These are phyloP conservation scores for Hylaea fasciaria DNA, from an alignment of 2,888 invertebrate genomes.

Conservation along the genomic window DNA sequence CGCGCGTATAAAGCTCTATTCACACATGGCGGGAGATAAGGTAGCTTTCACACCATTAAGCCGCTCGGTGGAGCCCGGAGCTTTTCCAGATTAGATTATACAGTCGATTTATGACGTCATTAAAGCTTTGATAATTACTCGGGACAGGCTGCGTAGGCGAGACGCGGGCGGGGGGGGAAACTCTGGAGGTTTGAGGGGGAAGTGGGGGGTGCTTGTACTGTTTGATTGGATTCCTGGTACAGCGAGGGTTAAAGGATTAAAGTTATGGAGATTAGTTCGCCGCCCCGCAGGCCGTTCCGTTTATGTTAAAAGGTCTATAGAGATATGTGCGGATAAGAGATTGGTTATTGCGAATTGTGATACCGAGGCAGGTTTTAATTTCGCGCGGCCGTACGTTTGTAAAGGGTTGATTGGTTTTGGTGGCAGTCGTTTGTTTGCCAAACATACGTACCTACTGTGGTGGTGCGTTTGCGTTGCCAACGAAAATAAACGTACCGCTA, in stretches of 20 bases:
- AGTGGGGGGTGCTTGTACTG: slow-evolving; percentile 79
- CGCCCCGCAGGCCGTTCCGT: slow-evolving; percentile 82
- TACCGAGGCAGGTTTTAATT: slow-evolving; percentile 78
- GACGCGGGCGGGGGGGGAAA: slow-evolving; percentile 59
- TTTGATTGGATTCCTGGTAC: slow-evolving; percentile 85
- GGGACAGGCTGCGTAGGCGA: slow-evolving; percentile 85
- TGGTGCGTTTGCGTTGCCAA: no score
- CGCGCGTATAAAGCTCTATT: slow-evolving; percentile 84
- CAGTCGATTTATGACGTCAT: slow-evolving; percentile 86
- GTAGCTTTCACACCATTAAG: slow-evolving; percentile 85
- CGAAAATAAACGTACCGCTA: no score
- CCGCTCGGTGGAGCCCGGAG: slow-evolving; percentile 84
- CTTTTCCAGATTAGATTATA: slow-evolving; percentile 86
- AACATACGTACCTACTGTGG: neutral
- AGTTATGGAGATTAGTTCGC: slow-evolving; percentile 85
- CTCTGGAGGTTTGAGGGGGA: slow-evolving; percentile 46
- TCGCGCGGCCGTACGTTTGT: slow-evolving; percentile 54
- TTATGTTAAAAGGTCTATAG: slow-evolving; percentile 83
- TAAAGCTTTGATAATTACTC: slow-evolving; percentile 86
- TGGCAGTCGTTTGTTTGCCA: slow-evolving; percentile 46
- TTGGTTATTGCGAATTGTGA: slow-evolving; percentile 83
- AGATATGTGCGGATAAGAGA: slow-evolving; percentile 83
- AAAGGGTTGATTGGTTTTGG: slow-evolving; percentile 63
- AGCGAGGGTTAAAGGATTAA: slow-evolving; percentile 84
- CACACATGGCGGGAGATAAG: slow-evolving; percentile 85